phyloP scores from a whole-genome alignment of 2,888 invertebrate species.

The Calliopum simillimum region DNA sequence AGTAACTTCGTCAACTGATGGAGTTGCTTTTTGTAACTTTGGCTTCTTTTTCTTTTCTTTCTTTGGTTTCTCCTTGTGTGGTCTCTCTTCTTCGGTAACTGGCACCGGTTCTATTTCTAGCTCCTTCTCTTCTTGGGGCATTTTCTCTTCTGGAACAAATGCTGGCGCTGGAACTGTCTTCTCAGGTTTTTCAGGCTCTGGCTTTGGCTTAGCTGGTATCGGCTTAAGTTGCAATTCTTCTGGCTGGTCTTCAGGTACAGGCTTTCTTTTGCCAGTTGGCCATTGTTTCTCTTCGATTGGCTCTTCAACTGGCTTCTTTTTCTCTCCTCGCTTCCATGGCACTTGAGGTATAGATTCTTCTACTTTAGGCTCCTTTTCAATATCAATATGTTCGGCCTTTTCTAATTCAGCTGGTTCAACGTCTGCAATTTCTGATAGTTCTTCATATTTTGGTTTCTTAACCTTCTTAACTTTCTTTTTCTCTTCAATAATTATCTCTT shows the following conservation, averaged over 20 bases:
- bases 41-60: constrained; percentile 63
- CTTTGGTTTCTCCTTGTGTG: constrained; percentile 65
- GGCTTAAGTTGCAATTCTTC: constrained; percentile 66
- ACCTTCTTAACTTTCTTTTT: constrained; percentile 57
- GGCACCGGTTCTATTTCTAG: constrained; percentile 55
- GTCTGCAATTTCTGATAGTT: constrained; percentile 61
- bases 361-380: constrained; percentile 57
- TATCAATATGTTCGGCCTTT: constrained; percentile 61
- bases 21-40: constrained; percentile 61
- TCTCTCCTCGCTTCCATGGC: constrained; percentile 65
- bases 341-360: constrained; percentile 58
- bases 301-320: constrained; percentile 64
- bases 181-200: constrained; percentile 55
- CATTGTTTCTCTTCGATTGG: constrained; percentile 62
- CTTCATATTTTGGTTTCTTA: constrained; percentile 59
- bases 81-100: constrained; percentile 62
- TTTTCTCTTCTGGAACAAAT: constrained; percentile 57
- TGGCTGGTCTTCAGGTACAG: constrained; percentile 67
- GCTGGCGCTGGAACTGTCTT: constrained; percentile 57
- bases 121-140: constrained; percentile 55
- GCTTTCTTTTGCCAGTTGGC: constrained; percentile 65
- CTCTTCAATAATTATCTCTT: constrained; percentile 56
- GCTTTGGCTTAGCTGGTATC: constrained; percentile 60
- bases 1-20: constrained; percentile 63
- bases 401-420: constrained; percentile 58